A percentile compares a stretch with the other conserved stretches of the same genome.
These are phyloP conservation scores for Hippotragus niger DNA, from an alignment of 2,113 vertebrate genomes.

Conservation along the genomic window DNA sequence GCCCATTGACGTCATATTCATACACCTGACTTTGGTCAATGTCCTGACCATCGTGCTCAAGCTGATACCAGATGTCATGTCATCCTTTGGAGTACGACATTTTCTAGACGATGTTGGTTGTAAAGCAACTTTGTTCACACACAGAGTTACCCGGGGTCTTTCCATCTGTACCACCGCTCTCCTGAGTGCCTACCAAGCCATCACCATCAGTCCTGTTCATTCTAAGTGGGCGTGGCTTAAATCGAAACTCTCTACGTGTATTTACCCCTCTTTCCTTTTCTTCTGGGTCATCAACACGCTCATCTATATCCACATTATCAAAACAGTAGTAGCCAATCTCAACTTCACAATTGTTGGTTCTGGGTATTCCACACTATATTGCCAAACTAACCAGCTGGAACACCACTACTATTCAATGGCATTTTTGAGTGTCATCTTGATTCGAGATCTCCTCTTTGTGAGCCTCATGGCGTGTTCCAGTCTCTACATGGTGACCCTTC, in stretches of 20 bases:
- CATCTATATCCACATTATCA: not conserved
- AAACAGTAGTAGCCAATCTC: not conserved
- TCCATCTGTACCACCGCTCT: not conserved
- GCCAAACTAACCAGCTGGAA: fast-evolving
- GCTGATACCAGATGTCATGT: not conserved
- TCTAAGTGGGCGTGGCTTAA: not conserved
- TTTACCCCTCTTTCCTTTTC: not conserved
- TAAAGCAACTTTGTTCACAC: not conserved
- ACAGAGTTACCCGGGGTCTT: not conserved
- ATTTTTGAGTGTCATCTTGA: fast-evolving
- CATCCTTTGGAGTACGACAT: not conserved
- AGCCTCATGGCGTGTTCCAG: not conserved
- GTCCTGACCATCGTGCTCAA: not conserved
- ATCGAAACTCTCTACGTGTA: not conserved
- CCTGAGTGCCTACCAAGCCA: not conserved
- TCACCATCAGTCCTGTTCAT: not conserved
- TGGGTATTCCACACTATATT: not conserved
- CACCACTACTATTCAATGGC: fast-evolving
- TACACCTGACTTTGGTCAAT: not conserved
- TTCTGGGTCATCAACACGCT: not conserved
- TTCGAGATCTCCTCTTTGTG: not conserved
- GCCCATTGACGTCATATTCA: not conserved
- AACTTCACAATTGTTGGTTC: not conserved
- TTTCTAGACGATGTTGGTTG: not conserved
- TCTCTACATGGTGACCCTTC: not conserved